A percentile compares a stretch with the other conserved stretches of the same genome.
Conservation (phyloP, 2,797 vertebrate genomes). For the Anguilla pacifica region DNA sequence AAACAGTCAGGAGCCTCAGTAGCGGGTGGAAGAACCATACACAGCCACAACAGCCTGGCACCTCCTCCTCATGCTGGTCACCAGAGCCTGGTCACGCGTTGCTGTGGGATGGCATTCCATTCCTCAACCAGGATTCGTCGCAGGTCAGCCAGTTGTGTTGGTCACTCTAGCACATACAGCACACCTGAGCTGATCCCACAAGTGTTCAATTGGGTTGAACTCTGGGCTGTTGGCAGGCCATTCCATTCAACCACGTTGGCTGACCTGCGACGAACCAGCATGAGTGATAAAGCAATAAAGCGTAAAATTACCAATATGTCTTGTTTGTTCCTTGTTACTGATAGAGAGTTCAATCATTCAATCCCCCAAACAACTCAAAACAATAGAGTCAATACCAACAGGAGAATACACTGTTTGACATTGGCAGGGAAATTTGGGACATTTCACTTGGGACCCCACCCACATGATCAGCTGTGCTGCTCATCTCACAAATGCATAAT, state of each 20-base stretch:
- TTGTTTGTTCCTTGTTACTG: no score
- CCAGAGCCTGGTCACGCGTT: background rate
- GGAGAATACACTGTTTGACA: no score
- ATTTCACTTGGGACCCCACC: no score
- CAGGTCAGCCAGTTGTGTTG: slow-evolving; percentile 26
- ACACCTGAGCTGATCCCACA: slow-evolving; percentile 3
- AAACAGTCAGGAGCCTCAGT: slow-evolving; percentile 10
- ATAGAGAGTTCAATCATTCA: no score
- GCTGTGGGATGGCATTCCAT: slow-evolving; percentile 23
- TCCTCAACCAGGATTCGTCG: background rate
- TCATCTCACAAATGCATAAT: no score
- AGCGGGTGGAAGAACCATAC: slow-evolving; percentile 7
- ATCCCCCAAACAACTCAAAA: no score
- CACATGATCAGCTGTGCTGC: no score
- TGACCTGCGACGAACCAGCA: no score
- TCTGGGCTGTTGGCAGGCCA: background rate
- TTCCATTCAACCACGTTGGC: background rate
- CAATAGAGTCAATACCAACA: no score
- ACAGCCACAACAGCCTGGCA: slow-evolving; percentile 4
- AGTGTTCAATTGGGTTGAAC: slow-evolving; percentile 5
- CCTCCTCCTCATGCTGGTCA: slow-evolving; percentile 12
- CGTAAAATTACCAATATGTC: no score
- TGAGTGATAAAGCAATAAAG: no score
- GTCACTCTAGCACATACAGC: slow-evolving; percentile 19
- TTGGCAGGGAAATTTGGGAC: no score